Evolutionary conservation across 2,888 invertebrate species (phyloP).

Genomic region (Ophion costatus): DNA sequence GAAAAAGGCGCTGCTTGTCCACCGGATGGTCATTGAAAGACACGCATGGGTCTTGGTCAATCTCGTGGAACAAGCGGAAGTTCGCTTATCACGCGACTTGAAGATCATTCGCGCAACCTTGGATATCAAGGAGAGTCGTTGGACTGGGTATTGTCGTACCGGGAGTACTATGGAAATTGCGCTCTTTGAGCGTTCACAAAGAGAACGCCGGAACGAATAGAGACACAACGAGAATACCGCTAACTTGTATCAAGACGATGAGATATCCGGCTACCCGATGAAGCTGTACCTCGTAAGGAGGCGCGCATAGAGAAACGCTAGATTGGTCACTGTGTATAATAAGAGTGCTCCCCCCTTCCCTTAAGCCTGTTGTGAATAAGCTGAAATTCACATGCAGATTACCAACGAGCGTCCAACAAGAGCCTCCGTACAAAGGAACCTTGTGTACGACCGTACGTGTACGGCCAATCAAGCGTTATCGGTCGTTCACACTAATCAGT

Average conservation of each 20-base stretch:
- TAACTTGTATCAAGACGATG: constrained; percentile 55
- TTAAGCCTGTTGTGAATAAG: constrained; percentile 70
- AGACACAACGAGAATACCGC: constrained; percentile 38
- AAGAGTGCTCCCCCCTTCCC: not conserved
- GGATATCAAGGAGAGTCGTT: constrained; percentile 78
- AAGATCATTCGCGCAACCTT: constrained; percentile 78
- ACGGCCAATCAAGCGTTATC: constrained; percentile 14
- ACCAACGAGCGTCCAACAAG: constrained; percentile 33
- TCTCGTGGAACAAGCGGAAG: not conserved
- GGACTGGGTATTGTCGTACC: constrained; percentile 77
- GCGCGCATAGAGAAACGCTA: constrained; percentile 71
- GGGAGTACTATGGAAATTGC: constrained; percentile 79
- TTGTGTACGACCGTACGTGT: constrained; percentile 2
- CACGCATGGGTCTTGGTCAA: not conserved
- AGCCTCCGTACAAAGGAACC: constrained; percentile 25
- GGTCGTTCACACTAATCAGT: constrained; percentile 19
- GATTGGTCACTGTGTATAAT: constrained; percentile 71
- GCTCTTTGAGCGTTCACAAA: constrained; percentile 79
- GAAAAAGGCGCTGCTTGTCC: not conserved
- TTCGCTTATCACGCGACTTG: constrained; percentile 18
- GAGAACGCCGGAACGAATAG: constrained; percentile 45
- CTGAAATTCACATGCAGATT: constrained; percentile 60
- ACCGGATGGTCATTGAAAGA: not conserved
- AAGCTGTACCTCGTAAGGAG: constrained; percentile 42
- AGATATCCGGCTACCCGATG: constrained; percentile 47